Conservation (phyloP, 2,113 vertebrate genomes). For the Mesitornis unicolor region DNA sequence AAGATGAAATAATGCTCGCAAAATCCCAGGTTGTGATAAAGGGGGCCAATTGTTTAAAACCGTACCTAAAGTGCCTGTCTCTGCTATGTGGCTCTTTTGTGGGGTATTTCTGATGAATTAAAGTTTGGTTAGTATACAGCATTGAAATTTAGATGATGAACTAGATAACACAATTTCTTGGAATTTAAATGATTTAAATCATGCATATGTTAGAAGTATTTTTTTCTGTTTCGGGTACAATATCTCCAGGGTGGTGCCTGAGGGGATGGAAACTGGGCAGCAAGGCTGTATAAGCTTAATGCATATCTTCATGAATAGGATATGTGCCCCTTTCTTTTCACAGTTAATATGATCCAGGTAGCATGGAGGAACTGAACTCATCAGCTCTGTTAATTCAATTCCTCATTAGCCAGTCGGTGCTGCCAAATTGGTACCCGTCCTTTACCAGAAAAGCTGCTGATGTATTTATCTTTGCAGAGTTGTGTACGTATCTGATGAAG, state of each 20-base stretch:
- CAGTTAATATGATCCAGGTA: neutral
- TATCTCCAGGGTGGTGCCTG: neutral
- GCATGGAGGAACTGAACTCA: neutral
- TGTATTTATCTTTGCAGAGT: neutral
- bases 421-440: accelerated
- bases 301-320: neutral
- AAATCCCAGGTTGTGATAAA: neutral
- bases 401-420: neutral
- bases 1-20: neutral
- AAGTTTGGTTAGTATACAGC: neutral
- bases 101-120: neutral
- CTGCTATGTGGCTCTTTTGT: neutral
- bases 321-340: neutral
- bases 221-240: neutral
- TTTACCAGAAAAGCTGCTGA: neutral
- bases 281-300: neutral
- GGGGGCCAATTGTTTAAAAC: neutral
- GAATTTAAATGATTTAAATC: neutral
- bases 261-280: neutral
- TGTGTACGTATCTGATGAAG: neutral
- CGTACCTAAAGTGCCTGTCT: neutral
- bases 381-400: neutral
- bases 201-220: neutral
- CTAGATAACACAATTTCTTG: neutral
- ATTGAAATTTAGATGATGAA: neutral